Evolutionary conservation across 2,797 vertebrate species (phyloP), one percentile per base, ranked within the genome.

Genomic region (Sarcophilus harrisii): DNA sequence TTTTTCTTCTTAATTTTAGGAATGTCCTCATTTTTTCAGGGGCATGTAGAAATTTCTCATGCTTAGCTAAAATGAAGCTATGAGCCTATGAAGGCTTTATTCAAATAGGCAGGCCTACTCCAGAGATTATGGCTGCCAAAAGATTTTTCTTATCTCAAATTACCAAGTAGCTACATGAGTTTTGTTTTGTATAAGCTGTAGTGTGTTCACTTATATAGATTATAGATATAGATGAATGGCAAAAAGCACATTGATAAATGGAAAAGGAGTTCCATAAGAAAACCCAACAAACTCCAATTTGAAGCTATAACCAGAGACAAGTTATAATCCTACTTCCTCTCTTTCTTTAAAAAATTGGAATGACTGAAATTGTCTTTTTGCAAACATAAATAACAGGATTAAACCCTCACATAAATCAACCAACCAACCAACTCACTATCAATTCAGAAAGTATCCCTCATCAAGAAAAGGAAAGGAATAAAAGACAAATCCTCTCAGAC

Each of bases 21-120:
- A 24, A 1, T 32, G 13, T 55, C 24, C 81, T 89, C 3, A 6
- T 18, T 87, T 8, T 58, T 94, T 92, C 52, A 13, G 91, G 30
- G 21, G 27, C 14, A 0, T 16, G 4, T 52, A 13, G 0, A 5
- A 38, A n/a, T 0, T 0, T 58, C 30, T 90, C 60, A 32, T 29
- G 57, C 49, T 91, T n/a, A 52, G 29, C 18, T 30, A 29, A 57
- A 93, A 58, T 14, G 62, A 55, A 57, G 92, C 90, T 29, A n/a
- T 58, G 38, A 2, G 54, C 1, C 32, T 29, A 29, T 29, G 52
- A 91, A 55, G 8, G 13, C 66, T 29, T 0, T 27, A 54, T 54
- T 3, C 32, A 95, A 58, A 49, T 1, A 9, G 0, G 2, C 55
- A 38, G 24, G 38, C 3, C 57, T 16, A 45, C 58, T 12, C n/a